Evolutionary conservation across 1,140 invertebrate species (phyloP).

Genomic region (Drosophila repleta): DNA sequence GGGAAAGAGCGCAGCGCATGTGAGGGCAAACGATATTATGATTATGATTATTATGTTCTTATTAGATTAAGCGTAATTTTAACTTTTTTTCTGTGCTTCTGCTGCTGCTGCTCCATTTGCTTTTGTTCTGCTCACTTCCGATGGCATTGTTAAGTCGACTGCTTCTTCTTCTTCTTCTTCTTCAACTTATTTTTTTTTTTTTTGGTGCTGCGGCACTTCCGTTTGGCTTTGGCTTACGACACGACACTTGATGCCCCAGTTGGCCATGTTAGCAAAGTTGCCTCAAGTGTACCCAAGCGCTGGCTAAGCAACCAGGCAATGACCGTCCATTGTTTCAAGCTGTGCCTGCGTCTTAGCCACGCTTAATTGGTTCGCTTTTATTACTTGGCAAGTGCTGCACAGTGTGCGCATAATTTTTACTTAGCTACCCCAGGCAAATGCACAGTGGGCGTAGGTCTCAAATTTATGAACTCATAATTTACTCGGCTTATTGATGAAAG

Average conservation of each 20-base stretch:
- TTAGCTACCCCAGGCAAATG: constrained; percentile 6
- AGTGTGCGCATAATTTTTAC: constrained; percentile 66
- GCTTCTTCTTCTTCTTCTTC: not conserved
- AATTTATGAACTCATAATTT: not conserved
- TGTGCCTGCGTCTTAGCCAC: constrained; percentile 65
- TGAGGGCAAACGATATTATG: constrained; percentile 78
- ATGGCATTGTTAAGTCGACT: constrained; percentile 45
- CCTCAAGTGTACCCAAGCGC: not conserved
- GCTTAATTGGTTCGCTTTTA: constrained; percentile 82
- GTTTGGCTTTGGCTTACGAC: constrained; percentile 74
- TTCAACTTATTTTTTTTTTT: not conserved
- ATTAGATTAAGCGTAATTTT: constrained; percentile 83
- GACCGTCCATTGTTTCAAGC: constrained; percentile 60
- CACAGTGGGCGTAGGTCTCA: constrained; percentile 39
- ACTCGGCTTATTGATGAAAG: not conserved
- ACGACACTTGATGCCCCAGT: constrained; percentile 72
- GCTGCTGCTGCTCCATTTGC: constrained; percentile 38
- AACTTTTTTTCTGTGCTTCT: constrained; percentile 47
- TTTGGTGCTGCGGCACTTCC: constrained; percentile 66
- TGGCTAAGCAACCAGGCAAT: constrained; percentile 21
- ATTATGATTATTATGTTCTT: constrained; percentile 83
- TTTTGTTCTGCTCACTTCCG: constrained; percentile 28
- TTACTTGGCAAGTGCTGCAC: constrained; percentile 68
- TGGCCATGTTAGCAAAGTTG: constrained; percentile 36
- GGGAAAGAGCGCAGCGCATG: constrained; percentile 40